Evolutionary conservation across 2,888 invertebrate genomes (phyloP), one percentile per base, ranked within the genome.

Genomic region (Ernsta delagoae): DNA sequence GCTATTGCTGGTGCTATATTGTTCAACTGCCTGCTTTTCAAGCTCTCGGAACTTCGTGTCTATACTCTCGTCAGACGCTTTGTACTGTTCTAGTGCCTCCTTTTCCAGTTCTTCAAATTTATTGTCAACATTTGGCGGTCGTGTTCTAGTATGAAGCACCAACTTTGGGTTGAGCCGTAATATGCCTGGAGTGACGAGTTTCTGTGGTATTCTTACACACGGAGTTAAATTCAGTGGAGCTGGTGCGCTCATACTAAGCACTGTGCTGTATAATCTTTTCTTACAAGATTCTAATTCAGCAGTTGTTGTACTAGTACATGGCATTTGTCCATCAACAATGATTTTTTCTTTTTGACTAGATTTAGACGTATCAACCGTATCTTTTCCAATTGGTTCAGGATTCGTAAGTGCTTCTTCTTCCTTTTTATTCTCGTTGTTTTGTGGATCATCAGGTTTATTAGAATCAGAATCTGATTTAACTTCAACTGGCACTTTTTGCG

Each of bases 11-110:
- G 87, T 87, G 76, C 93, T 94, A 81, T 96, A 96, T 78, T 96
- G 96, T 77, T 96, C 96, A 62, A 94, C 94, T 0, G 96, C 96
- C 77, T 96, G 95, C 70, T 95, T 92, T 77, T 96, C 96, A 70
- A 96, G 83, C 73, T 96, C 95, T 65, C 94, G 91, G 79, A 94
- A 94, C 74, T 94, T 94, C 7, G 94, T 94, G 74, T 95, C 94
- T 78, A 94, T 94, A 73, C 94, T 93, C 75, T 94, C 94, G 72
- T 93, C 92, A 5, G 92, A 94, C n/a, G 94, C 93, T 78, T 95
- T 95, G 74, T 94, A 94, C 75, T 94, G 94, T 77, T 95, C 95
- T 64, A 95, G 77, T 1, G 95, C 95, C 79, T 95, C 94, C 71
- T 94, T 92, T 78, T 95, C 95, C 59, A 95, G 79, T 75, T 95